Percentiles rank a stretch among this genome's conserved stretches.
These are phyloP conservation scores for Drosophila sproati DNA, from an alignment of 1,140 invertebrate species.

Conservation along the genomic window DNA sequence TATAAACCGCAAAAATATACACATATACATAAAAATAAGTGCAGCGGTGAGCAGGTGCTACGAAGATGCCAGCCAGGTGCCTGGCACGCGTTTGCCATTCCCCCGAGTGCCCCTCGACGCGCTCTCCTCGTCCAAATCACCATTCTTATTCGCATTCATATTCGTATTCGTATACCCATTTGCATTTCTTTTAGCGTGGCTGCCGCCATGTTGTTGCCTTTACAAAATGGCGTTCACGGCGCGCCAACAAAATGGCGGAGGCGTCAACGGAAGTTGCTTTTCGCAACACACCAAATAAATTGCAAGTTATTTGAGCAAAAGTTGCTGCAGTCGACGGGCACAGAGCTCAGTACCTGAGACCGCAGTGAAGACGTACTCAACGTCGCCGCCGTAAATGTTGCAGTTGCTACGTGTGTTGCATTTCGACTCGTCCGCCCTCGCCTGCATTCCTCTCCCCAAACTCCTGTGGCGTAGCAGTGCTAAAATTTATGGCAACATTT, in stretches of 20 bases:
- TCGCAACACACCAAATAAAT: conserved; percentile 77
- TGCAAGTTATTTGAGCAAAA: conserved; percentile 80
- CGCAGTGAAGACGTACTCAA: conserved; percentile 63
- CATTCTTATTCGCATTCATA: not conserved
- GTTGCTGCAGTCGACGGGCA: conserved; percentile 30
- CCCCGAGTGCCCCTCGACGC: not conserved
- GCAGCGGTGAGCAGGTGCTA: conserved; percentile 30
- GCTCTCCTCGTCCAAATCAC: not conserved
- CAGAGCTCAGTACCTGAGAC: conserved; percentile 49
- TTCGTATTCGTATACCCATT: conserved; percentile 58
- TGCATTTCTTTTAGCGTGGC: conserved; percentile 59
- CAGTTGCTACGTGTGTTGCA: conserved; percentile 68
- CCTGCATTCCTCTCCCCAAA: not conserved
- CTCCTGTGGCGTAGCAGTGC: conserved; percentile 63
- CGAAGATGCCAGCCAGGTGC: conserved; percentile 30
- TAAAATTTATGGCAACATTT: conserved; percentile 82
- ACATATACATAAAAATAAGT: conserved; percentile 71
- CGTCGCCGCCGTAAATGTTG: conserved; percentile 16
- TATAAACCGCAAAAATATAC: conserved; percentile 71
- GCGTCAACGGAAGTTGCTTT: conserved; percentile 82
- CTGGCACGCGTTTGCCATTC: conserved; percentile 12
- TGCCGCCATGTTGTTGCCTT: conserved; percentile 67
- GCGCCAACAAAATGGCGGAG: conserved; percentile 78
- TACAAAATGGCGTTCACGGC: conserved; percentile 79
- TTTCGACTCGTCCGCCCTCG: conserved; percentile 26